Conservation (phyloP, 1,140 invertebrate genomes). For the Aphis gossypii region DNA sequence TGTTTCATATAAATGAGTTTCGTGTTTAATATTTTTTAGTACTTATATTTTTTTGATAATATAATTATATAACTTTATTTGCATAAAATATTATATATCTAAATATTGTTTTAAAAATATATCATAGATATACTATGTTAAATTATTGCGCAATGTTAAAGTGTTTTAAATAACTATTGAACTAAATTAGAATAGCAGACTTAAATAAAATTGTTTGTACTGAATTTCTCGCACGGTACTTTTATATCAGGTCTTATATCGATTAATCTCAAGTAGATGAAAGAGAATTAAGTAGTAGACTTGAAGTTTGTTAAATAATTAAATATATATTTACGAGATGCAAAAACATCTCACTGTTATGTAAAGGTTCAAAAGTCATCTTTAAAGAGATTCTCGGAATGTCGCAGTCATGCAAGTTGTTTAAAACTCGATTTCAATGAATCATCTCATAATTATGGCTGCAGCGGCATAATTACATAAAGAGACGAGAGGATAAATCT, state of each 20-base stretch:
- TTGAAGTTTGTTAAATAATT: not conserved
- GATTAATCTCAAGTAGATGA: not conserved
- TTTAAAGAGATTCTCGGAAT: not conserved
- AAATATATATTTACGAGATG: not conserved
- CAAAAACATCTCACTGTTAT: conserved; percentile 1
- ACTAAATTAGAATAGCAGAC: not conserved
- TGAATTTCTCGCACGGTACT: not conserved
- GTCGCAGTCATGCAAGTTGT: not conserved
- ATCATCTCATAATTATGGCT: not conserved
- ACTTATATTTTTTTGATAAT: not conserved
- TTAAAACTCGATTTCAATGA: not conserved
- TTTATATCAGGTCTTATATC: not conserved
- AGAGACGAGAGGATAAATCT: not conserved
- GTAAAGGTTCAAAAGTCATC: not conserved
- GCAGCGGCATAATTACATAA: not conserved
- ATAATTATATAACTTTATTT: not conserved
- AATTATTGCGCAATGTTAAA: not conserved
- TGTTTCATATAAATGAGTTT: no score
- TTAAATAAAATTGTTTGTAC: not conserved
- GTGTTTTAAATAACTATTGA: not conserved
- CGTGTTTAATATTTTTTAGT: no score
- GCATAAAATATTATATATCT: not conserved
- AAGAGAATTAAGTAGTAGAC: conserved; percentile 9
- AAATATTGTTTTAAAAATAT: not conserved
- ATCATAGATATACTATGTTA: not conserved